Base-by-base conservation (phyloP, 2,888 invertebrate genomes). In the Neoascia interrupta region DNA sequence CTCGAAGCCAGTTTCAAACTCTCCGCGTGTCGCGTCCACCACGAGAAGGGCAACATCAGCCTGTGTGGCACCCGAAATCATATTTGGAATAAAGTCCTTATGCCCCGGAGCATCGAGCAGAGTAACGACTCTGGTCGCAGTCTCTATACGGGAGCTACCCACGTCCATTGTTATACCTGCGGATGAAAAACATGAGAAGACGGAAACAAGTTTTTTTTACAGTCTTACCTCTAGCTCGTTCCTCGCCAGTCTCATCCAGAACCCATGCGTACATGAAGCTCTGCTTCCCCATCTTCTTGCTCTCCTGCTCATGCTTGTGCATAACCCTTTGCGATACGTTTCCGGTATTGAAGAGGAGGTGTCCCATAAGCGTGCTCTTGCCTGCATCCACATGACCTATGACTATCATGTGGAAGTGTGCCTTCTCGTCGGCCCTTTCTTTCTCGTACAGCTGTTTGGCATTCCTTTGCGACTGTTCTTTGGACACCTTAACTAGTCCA, bases 181-280 rank as follows among this genome's bases (percentile, higher is more conserved):
- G 51, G 63, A 0, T 6, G n/a, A n/a, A n/a, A n/a, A n/a, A n/a
- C n/a, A n/a, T n/a, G n/a, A n/a, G 31, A n/a, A 31, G n/a, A 4
- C 8, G n/a, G 31, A 31, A n/a, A 31, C 3, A 31, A 6, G n/a
- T 5, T 31, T 5, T 5, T 31, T 4, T 8, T n/a, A 6, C 31
- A 31, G 8, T 49, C 63, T 76, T 63, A 84, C 84, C 99, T 81
- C 99, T 92, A 19, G 94, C 93, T 83, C 98, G 92, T 89, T 99
- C 99, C 87, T 99, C 99, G 1, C 97, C 97, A 70, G 98, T 99
- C 90, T 99, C 99, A 89, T 99, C 99, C 54, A 99, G 90, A 1
- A 99, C 97, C 99, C 99, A 99, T 2, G 99, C 99, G 89, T 96
- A 99, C 90, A 97, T 95, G 84, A 99, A 99, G 80, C 98, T 98